These are phyloP conservation scores for Microplitis demolitor DNA, from an alignment of 1,140 invertebrate species.

Conservation along the genomic window DNA sequence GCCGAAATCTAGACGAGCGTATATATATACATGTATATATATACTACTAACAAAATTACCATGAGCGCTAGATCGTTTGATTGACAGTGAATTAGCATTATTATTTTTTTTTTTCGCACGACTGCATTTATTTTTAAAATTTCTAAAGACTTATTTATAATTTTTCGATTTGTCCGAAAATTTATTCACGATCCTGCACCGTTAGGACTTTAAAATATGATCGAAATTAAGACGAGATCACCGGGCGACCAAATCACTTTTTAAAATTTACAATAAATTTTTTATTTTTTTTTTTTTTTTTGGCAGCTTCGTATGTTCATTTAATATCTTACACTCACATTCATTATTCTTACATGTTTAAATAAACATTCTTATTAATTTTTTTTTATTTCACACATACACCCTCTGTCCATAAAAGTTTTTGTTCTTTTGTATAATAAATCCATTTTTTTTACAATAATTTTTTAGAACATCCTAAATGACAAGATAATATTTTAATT, in stretches of 20 bases:
- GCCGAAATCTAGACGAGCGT: slow-evolving; percentile 57
- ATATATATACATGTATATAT: slow-evolving; percentile 20
- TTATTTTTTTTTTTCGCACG: slow-evolving; percentile 2
- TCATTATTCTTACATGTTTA: slow-evolving; percentile 15
- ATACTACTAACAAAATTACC: slow-evolving; percentile 45
- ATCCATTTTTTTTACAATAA: slow-evolving; percentile 52
- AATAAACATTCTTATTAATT: slow-evolving; percentile 14
- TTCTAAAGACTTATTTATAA: slow-evolving; percentile 11
- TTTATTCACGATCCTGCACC: slow-evolving; percentile 34
- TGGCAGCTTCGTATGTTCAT: slow-evolving; percentile 26
- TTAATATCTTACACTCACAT: slow-evolving; percentile 11
- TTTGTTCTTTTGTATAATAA: slow-evolving; percentile 50
- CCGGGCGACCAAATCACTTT: slow-evolving; percentile 46
- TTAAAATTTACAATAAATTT: slow-evolving; percentile 50
- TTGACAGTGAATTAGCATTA: slow-evolving; percentile 25
- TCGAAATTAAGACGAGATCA: slow-evolving; percentile 47
- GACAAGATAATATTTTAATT: slow-evolving; percentile 48
- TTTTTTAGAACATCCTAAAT: slow-evolving; percentile 52
- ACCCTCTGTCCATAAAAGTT: slow-evolving; percentile 32
- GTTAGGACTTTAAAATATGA: slow-evolving; percentile 37
- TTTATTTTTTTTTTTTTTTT: slow-evolving; percentile 29
- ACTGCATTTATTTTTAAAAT: slow-evolving; percentile 11
- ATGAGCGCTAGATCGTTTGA: slow-evolving; percentile 49
- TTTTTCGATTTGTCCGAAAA: slow-evolving; percentile 11
- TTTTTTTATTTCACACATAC: slow-evolving; percentile 17